phyloP scores from a whole-genome alignment of 2,888 invertebrate genomes.

The Rotaria sp. region DNA sequence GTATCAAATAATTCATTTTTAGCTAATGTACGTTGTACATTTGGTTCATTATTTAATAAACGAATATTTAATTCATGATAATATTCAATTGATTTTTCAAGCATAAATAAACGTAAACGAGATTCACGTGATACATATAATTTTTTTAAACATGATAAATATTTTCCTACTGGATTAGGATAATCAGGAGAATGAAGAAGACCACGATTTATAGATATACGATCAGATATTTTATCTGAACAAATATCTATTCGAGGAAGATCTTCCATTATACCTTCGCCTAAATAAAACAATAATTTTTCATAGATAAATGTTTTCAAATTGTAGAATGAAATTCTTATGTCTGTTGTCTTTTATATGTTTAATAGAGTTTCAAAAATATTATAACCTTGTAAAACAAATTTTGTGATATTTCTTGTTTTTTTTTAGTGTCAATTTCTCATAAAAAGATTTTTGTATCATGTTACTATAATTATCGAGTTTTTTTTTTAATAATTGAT shows the following conservation, averaged over 20 bases:
- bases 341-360: too few species aligned
- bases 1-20: slow-evolving; percentile 12
- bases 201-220: neutral
- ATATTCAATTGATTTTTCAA: slow-evolving; percentile 10
- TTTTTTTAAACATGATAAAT: slow-evolving; percentile 1
- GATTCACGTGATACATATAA: neutral
- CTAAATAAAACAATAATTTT: neutral
- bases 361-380: too few species aligned
- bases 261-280: neutral
- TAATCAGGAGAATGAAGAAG: slow-evolving; percentile 19
- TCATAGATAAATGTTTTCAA: too few species aligned
- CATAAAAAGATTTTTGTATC: too few species aligned
- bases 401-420: too few species aligned
- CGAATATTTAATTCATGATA: slow-evolving; percentile 22
- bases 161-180: neutral
- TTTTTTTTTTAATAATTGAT: too few species aligned
- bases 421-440: too few species aligned
- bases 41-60: slow-evolving; percentile 3
- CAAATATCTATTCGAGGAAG: slow-evolving; percentile 22
- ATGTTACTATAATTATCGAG: neutral
- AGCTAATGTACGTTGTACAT: neutral
- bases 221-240: neutral
- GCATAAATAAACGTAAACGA: slow-evolving; percentile 15
- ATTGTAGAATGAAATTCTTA: too few species aligned
- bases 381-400: too few species aligned